phyloP scores from a whole-genome alignment of 2,113 vertebrate genomes.

The Nestor notabilis region DNA sequence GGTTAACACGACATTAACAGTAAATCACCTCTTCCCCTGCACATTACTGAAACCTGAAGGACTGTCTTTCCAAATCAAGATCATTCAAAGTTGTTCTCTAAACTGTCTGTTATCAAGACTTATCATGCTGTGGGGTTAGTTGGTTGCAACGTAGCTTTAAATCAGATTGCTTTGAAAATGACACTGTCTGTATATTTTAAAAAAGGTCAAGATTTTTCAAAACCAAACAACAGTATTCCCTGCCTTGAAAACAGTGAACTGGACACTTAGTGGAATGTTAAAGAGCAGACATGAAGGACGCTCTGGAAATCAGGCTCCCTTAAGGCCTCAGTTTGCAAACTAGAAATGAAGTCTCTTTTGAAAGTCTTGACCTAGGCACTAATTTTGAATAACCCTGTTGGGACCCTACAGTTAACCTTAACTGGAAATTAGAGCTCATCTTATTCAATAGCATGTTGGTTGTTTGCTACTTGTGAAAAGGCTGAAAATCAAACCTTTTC shows the following conservation, averaged over 20 bases:
- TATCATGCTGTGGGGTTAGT: neutral
- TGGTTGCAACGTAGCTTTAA: neutral
- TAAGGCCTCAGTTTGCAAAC: neutral
- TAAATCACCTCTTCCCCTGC: neutral
- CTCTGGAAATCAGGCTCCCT: neutral
- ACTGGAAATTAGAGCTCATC: neutral
- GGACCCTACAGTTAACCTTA: neutral
- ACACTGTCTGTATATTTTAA: neutral
- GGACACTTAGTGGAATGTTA: neutral
- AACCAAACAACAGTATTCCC: neutral
- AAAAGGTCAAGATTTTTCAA: neutral
- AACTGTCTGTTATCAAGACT: neutral
- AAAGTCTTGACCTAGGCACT: neutral
- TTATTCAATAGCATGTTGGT: neutral
- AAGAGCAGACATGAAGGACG: neutral
- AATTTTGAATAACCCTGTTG: neutral
- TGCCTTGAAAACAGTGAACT: neutral
- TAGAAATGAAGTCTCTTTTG: neutral
- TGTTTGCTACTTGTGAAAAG: neutral
- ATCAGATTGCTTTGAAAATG: neutral
- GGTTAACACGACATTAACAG: slow-evolving; percentile 26
- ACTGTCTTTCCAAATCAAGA: neutral
- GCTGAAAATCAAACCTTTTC: neutral
- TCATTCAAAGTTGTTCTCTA: neutral
- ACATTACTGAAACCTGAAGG: neutral